Evolutionary conservation across 2,888 invertebrate genomes (phyloP).

Genomic region (Drosophila siamana): DNA sequence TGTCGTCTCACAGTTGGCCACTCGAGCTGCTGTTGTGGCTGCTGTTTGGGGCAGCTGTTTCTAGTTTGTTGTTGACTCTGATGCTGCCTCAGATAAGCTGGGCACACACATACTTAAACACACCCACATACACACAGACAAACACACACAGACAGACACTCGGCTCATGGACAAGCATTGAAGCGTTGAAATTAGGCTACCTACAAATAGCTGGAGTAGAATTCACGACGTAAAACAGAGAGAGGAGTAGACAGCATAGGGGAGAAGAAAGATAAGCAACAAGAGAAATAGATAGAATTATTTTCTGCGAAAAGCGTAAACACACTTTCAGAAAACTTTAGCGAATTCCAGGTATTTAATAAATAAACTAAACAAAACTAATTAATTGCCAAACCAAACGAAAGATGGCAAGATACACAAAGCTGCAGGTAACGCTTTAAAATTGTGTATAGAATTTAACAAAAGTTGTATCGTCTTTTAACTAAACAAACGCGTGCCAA

Average conservation of each 20-base stretch:
- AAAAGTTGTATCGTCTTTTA: not conserved
- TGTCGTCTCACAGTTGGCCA: constrained; percentile 43
- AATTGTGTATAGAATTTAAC: not conserved
- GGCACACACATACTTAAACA: constrained; percentile 39
- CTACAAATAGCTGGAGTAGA: constrained; percentile 57
- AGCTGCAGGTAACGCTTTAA: not conserved
- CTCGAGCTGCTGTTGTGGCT: constrained; percentile 38
- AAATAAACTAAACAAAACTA: constrained; percentile 18
- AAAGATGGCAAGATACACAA: constrained; percentile 4
- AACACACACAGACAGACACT: constrained; percentile 14
- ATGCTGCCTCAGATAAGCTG: constrained; percentile 72
- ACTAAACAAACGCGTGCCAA: not conserved
- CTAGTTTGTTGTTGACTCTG: constrained; percentile 47
- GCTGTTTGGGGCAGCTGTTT: constrained; percentile 34
- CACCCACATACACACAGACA: constrained; percentile 24
- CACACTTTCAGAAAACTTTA: constrained; percentile 24
- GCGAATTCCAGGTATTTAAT: constrained; percentile 23
- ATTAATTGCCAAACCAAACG: not conserved
- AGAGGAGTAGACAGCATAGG: not conserved
- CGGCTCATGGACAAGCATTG: constrained; percentile 60
- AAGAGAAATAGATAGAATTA: constrained; percentile 15
- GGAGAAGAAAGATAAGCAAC: constrained; percentile 7
- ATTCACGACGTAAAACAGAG: constrained; percentile 18
- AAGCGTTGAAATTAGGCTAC: constrained; percentile 81
- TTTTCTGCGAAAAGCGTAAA: constrained; percentile 29